A percentile compares a stretch with the other conserved stretches of the same genome.
Conservation (phyloP, 1,140 invertebrate genomes). For the Periplaneta americana region DNA sequence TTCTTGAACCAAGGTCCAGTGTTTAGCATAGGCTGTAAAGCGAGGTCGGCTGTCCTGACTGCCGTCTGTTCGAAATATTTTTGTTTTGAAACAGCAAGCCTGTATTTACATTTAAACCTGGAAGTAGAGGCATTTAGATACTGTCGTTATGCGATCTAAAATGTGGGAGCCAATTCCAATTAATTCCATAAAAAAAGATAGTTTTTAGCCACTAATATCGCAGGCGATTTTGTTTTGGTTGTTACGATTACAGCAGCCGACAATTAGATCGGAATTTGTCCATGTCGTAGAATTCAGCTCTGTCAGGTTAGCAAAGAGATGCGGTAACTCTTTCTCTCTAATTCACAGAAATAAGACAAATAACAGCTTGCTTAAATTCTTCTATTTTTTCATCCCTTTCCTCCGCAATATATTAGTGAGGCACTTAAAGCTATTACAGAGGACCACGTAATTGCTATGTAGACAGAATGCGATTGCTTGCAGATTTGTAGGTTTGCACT, state of each 20-base stretch:
- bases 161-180: background rate
- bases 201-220: background rate
- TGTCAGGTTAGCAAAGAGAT: background rate
- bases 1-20: too few species aligned
- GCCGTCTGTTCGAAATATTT: background rate
- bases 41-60: too few species aligned
- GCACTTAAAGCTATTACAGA: too few species aligned
- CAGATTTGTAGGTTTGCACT: background rate
- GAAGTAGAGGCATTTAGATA: background rate
- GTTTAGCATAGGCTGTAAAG: too few species aligned
- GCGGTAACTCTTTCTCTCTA: background rate
- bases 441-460: background rate
- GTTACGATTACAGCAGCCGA: background rate
- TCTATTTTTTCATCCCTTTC: background rate
- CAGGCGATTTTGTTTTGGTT: background rate
- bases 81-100: background rate
- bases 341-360: background rate
- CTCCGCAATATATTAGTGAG: too few species aligned
- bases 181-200: background rate
- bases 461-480: background rate
- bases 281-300: background rate
- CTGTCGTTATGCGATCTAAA: background rate
- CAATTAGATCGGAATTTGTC: background rate
- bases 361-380: background rate
- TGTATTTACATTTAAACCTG: background rate